Evolutionary conservation across 1,140 invertebrate genomes (phyloP).

Genomic region (Hypsibius dujardini): DNA sequence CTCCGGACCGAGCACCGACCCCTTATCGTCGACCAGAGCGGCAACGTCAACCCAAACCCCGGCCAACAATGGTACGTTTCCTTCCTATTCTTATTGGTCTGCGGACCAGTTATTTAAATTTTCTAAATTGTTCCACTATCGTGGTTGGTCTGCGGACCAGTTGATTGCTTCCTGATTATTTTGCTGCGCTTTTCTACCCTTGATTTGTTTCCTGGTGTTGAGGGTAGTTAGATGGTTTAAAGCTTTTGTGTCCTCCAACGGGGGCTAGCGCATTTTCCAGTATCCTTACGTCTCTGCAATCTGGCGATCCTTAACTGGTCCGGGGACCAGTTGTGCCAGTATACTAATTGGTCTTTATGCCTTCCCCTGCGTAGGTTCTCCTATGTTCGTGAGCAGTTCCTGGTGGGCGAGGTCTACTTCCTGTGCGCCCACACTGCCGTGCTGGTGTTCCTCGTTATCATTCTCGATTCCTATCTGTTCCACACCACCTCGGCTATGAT

Average conservation of each 20-base stretch:
- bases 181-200: no score
- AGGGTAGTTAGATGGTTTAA: no score
- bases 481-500: slow-evolving; percentile 3
- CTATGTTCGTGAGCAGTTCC: not conserved
- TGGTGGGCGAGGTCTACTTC: slow-evolving; percentile 15
- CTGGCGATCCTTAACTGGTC: no score
- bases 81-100: not conserved
- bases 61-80: not conserved
- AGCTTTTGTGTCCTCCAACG: no score
- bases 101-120: no score
- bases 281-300: no score
- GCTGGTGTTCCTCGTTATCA: not conserved
- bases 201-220: no score
- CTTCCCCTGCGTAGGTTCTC: not conserved
- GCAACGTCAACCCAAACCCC: not conserved
- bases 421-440: slow-evolving; percentile 16
- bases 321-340: no score
- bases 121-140: no score
- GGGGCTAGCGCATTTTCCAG: no score
- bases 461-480: slow-evolving; percentile 8
- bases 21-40: not conserved
- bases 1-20: not conserved
- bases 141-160: not conserved
- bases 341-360: no score
- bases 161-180: no score